phyloP scores from a whole-genome alignment of 2,113 vertebrate genomes.

The Chascanopsetta lugubris region DNA sequence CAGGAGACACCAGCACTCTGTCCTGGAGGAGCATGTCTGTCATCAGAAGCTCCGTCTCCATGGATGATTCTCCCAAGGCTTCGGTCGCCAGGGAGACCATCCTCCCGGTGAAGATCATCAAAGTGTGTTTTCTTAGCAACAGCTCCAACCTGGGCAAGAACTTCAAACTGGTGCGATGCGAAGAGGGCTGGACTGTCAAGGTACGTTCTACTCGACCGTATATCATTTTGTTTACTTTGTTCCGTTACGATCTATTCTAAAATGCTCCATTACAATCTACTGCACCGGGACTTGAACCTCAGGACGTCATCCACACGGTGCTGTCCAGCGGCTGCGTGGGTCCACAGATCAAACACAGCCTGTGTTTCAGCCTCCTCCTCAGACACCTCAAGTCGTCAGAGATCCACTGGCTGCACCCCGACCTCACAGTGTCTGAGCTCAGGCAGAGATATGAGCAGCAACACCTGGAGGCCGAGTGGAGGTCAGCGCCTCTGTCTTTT shows the following conservation, averaged over 20 bases:
- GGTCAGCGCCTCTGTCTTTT: conserved; percentile 70
- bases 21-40: conserved; percentile 77
- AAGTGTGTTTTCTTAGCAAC: conserved; percentile 96
- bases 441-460: conserved; percentile 90
- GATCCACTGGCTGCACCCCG: conserved; percentile 91
- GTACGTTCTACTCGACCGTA: conserved; percentile 63
- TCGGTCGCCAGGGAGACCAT: conserved; percentile 58
- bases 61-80: conserved; percentile 63
- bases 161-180: conserved; percentile 95
- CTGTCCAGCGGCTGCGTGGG: conserved; percentile 90
- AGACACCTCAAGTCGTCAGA: conserved; percentile 93
- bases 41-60: conserved; percentile 56
- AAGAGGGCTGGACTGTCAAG: conserved; percentile 86
- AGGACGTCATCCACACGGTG: conserved; percentile 87
- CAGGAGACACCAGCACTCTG: conserved; percentile 82
- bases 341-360: conserved; percentile 83
- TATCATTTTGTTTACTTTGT: conserved; percentile 62
- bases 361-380: conserved; percentile 90
- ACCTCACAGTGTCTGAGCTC: conserved; percentile 86
- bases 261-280: background rate
- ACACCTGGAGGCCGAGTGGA: conserved; percentile 95
- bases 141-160: conserved; percentile 91
- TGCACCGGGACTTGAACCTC: background rate
- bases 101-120: conserved; percentile 86
- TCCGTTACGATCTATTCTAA: background rate